Evolutionary conservation across 2,113 vertebrate species (phyloP), one percentile per base, ranked within the genome.

Genomic region (Pelodiscus sinensis): DNA sequence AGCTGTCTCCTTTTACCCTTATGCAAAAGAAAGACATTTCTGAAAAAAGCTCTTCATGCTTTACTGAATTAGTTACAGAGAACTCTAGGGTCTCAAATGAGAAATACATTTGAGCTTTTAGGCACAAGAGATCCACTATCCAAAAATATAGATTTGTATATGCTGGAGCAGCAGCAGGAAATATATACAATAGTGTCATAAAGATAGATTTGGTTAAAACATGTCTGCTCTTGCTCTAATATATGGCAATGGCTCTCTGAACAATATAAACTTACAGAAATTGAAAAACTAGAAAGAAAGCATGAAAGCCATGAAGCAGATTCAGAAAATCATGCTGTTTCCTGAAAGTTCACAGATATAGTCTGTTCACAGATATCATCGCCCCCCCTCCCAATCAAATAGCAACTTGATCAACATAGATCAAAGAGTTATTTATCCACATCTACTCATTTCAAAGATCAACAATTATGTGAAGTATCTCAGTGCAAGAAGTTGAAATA

Each of bases 231-330:
- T 84, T 96, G 94, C 84, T 92, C 60, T 4, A 60, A 51, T 12
- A 73, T 31, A 78, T 50, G 92, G 84, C 55, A 92, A 6, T 79
- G 87, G 51, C 50, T 92, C 82, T 71, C 88, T 38, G 24, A 85
- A 85, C n/a, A 85, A 73, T 58, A 22, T 13, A 90, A 93, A 15
- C 68, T 89, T 92, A 86, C 71, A 94, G 81, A 87, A 94, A 79
- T 85, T 77, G 9, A 35, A 62, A 90, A 79, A 88, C 86, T 62
- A 89, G 57, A 94, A 90, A 94, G 75, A 50, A 90, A 90, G 68
- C 71, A 93, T 21, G 90, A 94, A 92, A 94, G 51, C 85, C 86
- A 92, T 62, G 75, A 90, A 86, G 51, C 90, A 93, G 87, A 87
- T 54, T 89, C 83, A 93, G 81, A 87, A 93, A 94, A 29, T 60